Evolutionary conservation across 2,113 vertebrate genomes (phyloP).

Genomic region (Cyanoderma ruficeps): DNA sequence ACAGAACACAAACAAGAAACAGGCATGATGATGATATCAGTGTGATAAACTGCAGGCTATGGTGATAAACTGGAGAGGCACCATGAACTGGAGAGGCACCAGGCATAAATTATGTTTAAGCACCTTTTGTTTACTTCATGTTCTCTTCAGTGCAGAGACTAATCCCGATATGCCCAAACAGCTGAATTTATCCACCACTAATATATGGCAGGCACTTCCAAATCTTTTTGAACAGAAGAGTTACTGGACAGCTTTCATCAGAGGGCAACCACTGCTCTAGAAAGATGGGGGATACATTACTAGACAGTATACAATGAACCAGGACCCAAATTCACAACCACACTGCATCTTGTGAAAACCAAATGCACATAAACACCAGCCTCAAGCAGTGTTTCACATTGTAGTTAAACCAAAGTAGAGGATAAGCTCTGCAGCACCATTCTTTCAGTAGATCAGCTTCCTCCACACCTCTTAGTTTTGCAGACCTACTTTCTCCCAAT

Average conservation of each 20-base stretch:
- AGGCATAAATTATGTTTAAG: background rate
- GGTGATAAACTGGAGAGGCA: background rate
- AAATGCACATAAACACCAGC: background rate
- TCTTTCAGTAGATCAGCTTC: background rate
- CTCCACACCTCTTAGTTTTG: background rate
- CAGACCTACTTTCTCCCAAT: background rate
- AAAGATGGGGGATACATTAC: background rate
- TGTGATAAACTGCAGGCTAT: constrained; percentile 15
- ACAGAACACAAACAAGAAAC: constrained; percentile 36
- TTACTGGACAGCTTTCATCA: background rate
- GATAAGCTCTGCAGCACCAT: background rate
- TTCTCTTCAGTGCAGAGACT: background rate
- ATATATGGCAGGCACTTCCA: background rate
- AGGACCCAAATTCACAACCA: background rate
- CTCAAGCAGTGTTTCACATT: background rate
- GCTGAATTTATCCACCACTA: background rate
- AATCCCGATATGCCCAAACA: background rate
- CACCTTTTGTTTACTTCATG: background rate
- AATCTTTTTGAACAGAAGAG: background rate
- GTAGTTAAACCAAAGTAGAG: background rate
- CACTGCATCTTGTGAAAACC: background rate
- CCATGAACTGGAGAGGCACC: background rate
- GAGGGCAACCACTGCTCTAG: background rate
- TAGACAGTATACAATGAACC: background rate
- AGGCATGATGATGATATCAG: background rate